Evolutionary conservation across 2,888 invertebrate species (phyloP), one percentile per base, ranked within the genome.

Genomic region (Ditylenchus weischeri): DNA sequence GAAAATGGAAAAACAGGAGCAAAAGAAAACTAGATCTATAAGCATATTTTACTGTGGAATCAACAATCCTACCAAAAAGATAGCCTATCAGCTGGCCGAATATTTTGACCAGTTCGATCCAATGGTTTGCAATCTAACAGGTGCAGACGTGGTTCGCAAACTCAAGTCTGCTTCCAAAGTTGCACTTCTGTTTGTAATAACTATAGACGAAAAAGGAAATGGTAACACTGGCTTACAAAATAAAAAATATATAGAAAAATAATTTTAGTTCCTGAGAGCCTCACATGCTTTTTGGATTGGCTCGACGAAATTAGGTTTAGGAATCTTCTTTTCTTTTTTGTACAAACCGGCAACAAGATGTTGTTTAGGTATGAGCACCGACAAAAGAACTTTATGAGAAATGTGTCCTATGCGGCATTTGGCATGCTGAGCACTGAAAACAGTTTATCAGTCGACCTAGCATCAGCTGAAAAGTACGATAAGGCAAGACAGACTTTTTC

Each of bases 21-120:
- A 62, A n/a, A 19, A 15, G n/a, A 62, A 15, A n/a, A 62, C 43
- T 6, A 38, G 68, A 21, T 58, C 15, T 15, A 50, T 57, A 35
- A 67, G 57, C 23, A 68, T 68, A 13, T 66, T 65, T 67, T 68
- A 68, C 11, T 68, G 57, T 13, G 47, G 62, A 36, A 62, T 50
- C 21, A 59, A 57, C n/a, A 59, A 58, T 11, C 36, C 68, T 8
- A 58, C 68, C 21, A 68, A 64, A 67, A 58, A 51, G 35, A 57
- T 69, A 18, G 69, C 69, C 23, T 69, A 69, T 43, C 35, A 69
- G 48, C 61, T 69, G 29, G 68, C 69, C 21, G 69, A 69, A 36
- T 36, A 43, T 13, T 48, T 69, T 5, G 59, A 66, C n/a, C 43
- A 51, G n/a, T 69, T 69, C 57, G 69, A 69, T 23, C 69, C 69